These are phyloP conservation scores for Loxodonta africana DNA, from an alignment of 2,113 vertebrate genomes.

Conservation along the genomic window DNA sequence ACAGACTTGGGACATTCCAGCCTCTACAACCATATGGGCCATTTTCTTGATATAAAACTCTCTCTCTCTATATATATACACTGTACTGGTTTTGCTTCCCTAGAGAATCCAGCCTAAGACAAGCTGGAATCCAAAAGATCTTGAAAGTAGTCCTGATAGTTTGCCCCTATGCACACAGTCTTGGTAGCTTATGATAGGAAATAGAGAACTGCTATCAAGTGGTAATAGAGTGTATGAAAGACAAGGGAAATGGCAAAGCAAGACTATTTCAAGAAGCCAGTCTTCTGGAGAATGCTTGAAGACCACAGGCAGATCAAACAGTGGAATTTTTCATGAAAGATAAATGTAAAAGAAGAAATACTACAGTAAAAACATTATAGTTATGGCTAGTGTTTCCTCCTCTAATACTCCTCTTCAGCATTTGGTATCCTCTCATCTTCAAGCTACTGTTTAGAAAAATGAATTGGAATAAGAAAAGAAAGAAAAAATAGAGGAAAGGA, in stretches of 20 bases:
- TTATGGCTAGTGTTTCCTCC: background rate
- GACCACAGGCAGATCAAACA: conserved; percentile 96
- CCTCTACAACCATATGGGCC: too few species aligned
- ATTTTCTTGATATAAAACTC: too few species aligned
- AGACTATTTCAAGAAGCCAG: conserved; percentile 96
- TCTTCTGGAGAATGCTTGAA: conserved; percentile 96
- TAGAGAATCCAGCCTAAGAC: too few species aligned
- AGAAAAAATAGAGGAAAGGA: background rate
- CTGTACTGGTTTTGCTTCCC: too few species aligned
- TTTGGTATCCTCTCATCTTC: background rate
- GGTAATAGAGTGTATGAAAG: conserved; percentile 94
- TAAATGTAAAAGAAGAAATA: background rate
- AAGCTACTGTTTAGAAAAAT: background rate
- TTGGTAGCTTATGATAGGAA: background rate
- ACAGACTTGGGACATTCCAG: too few species aligned
- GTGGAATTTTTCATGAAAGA: background rate
- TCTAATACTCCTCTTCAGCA: background rate
- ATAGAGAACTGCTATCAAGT: background rate
- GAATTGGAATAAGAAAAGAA: background rate
- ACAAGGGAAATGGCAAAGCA: conserved; percentile 97
- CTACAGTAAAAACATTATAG: background rate
- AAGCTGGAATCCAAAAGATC: background rate
- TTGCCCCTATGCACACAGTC: background rate
- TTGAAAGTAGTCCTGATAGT: background rate
- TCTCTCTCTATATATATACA: too few species aligned